These are phyloP conservation scores for Trimorus sp. DNA, from an alignment of 2,888 invertebrate genomes.

Conservation along the genomic window DNA sequence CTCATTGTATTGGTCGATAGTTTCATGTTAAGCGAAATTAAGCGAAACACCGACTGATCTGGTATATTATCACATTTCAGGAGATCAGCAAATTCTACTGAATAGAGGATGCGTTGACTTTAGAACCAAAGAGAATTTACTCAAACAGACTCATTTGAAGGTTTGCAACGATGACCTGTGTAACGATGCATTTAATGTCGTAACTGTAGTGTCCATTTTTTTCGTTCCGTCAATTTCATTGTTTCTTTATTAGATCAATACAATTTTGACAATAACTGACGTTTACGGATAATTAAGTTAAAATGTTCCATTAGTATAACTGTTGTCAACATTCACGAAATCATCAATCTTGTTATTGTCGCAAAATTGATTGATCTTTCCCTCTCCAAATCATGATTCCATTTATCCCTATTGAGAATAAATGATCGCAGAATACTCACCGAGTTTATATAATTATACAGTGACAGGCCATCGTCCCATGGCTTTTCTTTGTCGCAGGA, in stretches of 20 bases:
- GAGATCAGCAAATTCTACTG: not conserved
- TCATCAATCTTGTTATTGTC: too few species aligned
- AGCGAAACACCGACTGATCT: too few species aligned
- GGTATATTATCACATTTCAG: slow-evolving; percentile 3
- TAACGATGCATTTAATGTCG: slow-evolving; percentile 20
- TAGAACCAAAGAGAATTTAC: not conserved
- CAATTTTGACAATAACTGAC: too few species aligned
- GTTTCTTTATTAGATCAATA: slow-evolving; percentile 23
- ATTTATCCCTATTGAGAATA: too few species aligned
- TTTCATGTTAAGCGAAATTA: not conserved
- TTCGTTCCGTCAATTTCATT: slow-evolving; percentile 37
- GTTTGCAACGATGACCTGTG: slow-evolving; percentile 32
- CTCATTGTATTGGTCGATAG: not conserved
- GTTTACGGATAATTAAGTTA: too few species aligned
- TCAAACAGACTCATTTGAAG: slow-evolving; percentile 18
- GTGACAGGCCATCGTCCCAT: slow-evolving; percentile 89
- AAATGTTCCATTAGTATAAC: too few species aligned
- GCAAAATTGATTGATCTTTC: not conserved
- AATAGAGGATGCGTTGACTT: slow-evolving; percentile 11
- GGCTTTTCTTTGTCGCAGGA: slow-evolving; percentile 91
- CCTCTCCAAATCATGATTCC: not conserved
- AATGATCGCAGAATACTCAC: slow-evolving; percentile 81
- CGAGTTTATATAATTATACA: slow-evolving; percentile 89
- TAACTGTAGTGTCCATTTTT: slow-evolving; percentile 35
- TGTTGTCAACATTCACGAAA: too few species aligned